Evolutionary conservation across 2,888 invertebrate genomes (phyloP).

Genomic region (Carcina quercana): DNA sequence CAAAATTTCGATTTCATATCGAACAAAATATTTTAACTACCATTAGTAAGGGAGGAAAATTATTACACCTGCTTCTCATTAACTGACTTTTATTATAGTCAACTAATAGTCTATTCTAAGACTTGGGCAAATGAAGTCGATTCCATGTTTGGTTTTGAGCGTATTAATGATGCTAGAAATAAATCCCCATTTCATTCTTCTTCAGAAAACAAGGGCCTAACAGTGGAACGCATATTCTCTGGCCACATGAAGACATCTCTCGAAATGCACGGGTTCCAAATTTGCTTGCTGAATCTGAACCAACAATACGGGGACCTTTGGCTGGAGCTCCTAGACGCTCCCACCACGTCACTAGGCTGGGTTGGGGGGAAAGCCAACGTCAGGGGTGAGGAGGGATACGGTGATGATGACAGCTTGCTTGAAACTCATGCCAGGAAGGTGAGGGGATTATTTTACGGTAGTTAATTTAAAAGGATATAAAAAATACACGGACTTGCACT

Average conservation of each 20-base stretch:
- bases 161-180: too few species aligned
- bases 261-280: conserved; percentile 85
- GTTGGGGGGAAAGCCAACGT: conserved; percentile 52
- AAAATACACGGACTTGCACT: too few species aligned
- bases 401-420: conserved; percentile 42
- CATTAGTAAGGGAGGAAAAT: too few species aligned
- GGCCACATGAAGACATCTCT: conserved; percentile 82
- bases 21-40: too few species aligned
- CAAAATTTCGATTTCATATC: too few species aligned
- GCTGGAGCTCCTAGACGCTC: conserved; percentile 70
- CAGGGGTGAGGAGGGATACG: conserved; percentile 27
- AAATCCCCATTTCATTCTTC: too few species aligned
- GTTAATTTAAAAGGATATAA: conserved; percentile 1
- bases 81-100: too few species aligned
- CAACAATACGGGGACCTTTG: conserved; percentile 56
- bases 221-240: conserved; percentile 69
- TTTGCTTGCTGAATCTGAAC: conserved; percentile 78
- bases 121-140: too few species aligned
- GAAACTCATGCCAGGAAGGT: conserved; percentile 40
- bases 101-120: too few species aligned
- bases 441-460: conserved; percentile 1
- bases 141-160: too few species aligned
- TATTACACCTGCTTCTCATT: too few species aligned
- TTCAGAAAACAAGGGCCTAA: conserved; percentile 54
- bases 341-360: conserved; percentile 75